These are phyloP conservation scores for Pseudomyrmex pallidus DNA, from an alignment of 1,140 invertebrate species.

Conservation along the genomic window DNA sequence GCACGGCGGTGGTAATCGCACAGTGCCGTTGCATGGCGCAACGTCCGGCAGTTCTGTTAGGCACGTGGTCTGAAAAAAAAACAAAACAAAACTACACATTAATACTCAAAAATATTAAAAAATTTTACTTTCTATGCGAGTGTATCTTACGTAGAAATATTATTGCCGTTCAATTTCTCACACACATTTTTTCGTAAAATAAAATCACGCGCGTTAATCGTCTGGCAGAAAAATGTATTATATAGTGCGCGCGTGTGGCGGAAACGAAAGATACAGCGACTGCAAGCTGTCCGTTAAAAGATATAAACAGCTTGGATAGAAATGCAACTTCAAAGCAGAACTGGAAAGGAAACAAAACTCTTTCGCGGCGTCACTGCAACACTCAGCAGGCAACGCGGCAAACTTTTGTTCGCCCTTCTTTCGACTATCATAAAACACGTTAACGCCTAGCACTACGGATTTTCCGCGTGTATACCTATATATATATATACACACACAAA, in stretches of 20 bases:
- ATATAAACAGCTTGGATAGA: slow-evolving; percentile 21
- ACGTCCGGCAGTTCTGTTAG: slow-evolving; percentile 85
- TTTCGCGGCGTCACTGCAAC: slow-evolving; percentile 46
- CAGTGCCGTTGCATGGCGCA: slow-evolving; percentile 84
- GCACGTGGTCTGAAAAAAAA: slow-evolving; percentile 84
- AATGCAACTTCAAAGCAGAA: slow-evolving; percentile 23
- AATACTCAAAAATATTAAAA: too few relatives aligned
- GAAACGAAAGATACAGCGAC: slow-evolving; percentile 23
- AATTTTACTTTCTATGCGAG: too few relatives aligned
- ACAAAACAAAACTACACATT: background rate
- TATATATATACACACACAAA: background rate
- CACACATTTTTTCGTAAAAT: too few relatives aligned
- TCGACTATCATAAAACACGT: slow-evolving; percentile 66
- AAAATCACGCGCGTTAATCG: too few relatives aligned
- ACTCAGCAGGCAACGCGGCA: slow-evolving; percentile 61
- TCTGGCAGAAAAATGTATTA: slow-evolving; percentile 8
- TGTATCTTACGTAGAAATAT: too few relatives aligned
- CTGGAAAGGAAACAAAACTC: slow-evolving; percentile 8
- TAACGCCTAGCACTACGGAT: slow-evolving; percentile 47
- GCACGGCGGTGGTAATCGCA: slow-evolving; percentile 82
- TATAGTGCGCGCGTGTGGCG: slow-evolving; percentile 3
- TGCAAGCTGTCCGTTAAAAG: slow-evolving; percentile 37
- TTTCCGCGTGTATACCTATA: slow-evolving; percentile 39
- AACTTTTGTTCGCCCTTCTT: slow-evolving; percentile 67
- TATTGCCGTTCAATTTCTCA: too few relatives aligned